phyloP scores from a whole-genome alignment of 2,113 vertebrate species.

The Oophaga pumilio region DNA sequence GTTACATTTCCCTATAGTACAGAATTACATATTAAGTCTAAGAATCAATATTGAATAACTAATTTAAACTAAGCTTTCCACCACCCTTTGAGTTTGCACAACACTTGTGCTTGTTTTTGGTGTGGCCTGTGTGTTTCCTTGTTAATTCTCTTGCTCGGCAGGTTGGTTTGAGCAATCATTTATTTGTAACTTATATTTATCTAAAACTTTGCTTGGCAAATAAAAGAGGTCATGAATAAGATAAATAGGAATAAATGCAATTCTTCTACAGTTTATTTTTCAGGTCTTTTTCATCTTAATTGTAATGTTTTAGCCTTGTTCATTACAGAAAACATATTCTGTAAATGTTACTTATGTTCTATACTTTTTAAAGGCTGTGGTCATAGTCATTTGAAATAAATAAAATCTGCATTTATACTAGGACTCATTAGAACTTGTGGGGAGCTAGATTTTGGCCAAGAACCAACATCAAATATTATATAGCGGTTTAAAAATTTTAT shows the following conservation, averaged over 20 bases:
- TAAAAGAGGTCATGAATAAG: neutral
- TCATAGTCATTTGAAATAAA: neutral
- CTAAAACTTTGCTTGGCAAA: neutral
- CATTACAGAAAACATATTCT: neutral
- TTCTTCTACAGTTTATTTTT: neutral
- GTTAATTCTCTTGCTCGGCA: neutral
- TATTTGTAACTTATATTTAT: neutral
- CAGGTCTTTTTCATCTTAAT: neutral
- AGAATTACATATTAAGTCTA: constrained; percentile 56
- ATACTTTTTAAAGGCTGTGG: too few species aligned
- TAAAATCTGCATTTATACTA: neutral
- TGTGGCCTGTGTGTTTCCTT: constrained; percentile 59
- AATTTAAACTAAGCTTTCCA: constrained; percentile 60
- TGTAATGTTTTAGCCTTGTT: neutral
- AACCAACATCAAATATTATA: too few species aligned
- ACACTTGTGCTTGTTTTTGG: constrained; percentile 68
- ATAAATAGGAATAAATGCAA: neutral
- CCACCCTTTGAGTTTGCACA: constrained; percentile 52
- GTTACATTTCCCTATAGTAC: constrained; percentile 24
- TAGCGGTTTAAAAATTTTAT: too few species aligned
- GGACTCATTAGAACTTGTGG: neutral
- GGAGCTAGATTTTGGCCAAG: too few species aligned
- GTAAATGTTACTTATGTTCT: too few species aligned
- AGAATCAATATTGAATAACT: constrained; percentile 66
- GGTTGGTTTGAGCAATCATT: neutral